Base-by-base conservation (phyloP, 2,888 invertebrate genomes). In the Pandemis corylana region DNA sequence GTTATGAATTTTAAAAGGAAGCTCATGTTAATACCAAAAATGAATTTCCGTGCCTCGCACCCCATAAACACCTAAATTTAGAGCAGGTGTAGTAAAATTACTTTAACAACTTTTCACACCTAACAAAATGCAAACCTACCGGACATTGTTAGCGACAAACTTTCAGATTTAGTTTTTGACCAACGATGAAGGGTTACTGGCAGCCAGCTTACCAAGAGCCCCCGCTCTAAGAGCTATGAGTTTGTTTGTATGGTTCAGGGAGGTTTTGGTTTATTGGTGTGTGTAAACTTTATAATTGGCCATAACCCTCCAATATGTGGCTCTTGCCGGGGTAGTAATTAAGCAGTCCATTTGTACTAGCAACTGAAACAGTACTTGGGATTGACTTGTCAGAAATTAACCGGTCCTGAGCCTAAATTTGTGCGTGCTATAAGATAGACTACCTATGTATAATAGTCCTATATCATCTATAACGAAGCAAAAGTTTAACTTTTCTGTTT, bases 201-300 rank as follows among this genome's bases (percentile, higher is more conserved):
- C 66, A 56, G 42, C 90, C 85, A 86, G 72, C 77, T 72, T 76
- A 76, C 44, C 13, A 73, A 80, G 88, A 82, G 9, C 86, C 76
- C 62, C 76, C 65, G 72, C 53, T 80, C 81, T 9, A 10, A 49
- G 44, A 44, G 56, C 15, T 68, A 68, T 53, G n/a, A 36, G 67
- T 72, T 20, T 0, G 68, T 72, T 69, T 70, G 68, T 68, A 76
- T 49, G 9, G 73, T 59, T 28, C 2, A 41, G 51, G 56, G 41
- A 77, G 88, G 68, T 87, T 88, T 80, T 12, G 41, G 59, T 53
- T 77, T 72, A 80, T 69, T 89, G 89, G 91, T 74, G 80, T 81
- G 80, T 81, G 83, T 86, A 89, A 93, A 93, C 89, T 93, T 93
- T 93, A 91, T 93, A 93, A 93, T 93, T 93, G 92, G 91, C 87